Conservation (phyloP, 1,140 invertebrate genomes). For the Cylas formicarius region DNA sequence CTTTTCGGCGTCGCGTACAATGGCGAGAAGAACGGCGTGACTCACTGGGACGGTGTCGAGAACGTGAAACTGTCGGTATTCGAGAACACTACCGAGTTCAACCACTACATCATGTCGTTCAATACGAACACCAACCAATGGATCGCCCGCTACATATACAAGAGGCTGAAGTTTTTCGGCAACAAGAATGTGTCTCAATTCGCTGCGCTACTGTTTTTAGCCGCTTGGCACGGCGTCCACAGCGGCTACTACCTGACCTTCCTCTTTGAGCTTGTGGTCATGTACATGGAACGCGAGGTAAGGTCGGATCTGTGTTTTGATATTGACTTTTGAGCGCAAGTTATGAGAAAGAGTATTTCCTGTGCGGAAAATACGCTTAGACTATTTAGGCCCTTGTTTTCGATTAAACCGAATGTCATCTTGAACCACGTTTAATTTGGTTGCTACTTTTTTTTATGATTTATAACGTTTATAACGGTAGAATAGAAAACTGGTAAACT, state of each 20-base stretch:
- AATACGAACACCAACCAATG: constrained; percentile 92
- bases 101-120: constrained; percentile 79
- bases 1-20: constrained; percentile 73
- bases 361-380: too few relatives aligned
- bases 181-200: constrained; percentile 79
- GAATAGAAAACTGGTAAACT: too few relatives aligned
- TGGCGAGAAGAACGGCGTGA: constrained; percentile 54
- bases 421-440: too few relatives aligned
- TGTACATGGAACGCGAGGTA: constrained; percentile 82
- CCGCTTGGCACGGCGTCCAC: constrained; percentile 89
- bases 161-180: constrained; percentile 81
- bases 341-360: too few relatives aligned
- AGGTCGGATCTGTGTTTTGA: too few relatives aligned
- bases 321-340: too few relatives aligned
- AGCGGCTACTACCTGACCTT: constrained; percentile 89
- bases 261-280: constrained; percentile 83
- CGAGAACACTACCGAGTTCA: constrained; percentile 73
- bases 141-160: constrained; percentile 88
- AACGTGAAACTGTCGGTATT: constrained; percentile 74
- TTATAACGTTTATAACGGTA: too few relatives aligned
- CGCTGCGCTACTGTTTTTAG: constrained; percentile 75
- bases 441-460: too few relatives aligned
- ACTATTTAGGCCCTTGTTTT: too few relatives aligned
- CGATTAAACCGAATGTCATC: too few relatives aligned
- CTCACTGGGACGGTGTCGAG: constrained; percentile 76